Percentiles rank a stretch among this genome's conserved stretches.
Conservation (phyloP, 2,888 invertebrate species). For the Timandra comae region DNA sequence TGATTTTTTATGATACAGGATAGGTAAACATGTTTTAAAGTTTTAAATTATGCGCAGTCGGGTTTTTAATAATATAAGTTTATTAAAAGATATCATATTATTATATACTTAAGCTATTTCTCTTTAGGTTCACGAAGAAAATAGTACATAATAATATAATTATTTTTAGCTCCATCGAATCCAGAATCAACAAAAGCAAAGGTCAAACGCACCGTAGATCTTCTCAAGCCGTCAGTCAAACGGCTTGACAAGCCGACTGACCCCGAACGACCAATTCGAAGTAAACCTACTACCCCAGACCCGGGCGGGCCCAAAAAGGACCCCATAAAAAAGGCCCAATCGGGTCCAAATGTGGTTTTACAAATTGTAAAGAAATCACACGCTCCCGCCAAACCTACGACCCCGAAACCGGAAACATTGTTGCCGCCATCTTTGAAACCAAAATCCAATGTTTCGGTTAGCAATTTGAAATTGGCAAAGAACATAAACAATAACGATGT, state of each 20-base stretch:
- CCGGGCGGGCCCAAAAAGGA: conserved; percentile 40
- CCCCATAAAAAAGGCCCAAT: conserved; percentile 39
- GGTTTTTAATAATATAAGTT: too few relatives aligned
- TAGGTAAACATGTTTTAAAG: not conserved
- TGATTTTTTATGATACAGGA: not conserved
- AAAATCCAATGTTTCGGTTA: conserved; percentile 32
- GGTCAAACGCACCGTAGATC: conserved; percentile 37
- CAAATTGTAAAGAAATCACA: conserved; percentile 54
- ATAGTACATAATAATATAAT: too few relatives aligned
- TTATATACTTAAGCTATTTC: too few relatives aligned
- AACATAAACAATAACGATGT: conserved; percentile 68
- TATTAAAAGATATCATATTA: too few relatives aligned
- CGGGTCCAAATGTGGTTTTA: conserved; percentile 47
- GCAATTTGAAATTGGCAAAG: conserved; percentile 49
- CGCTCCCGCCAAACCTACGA: conserved; percentile 26
- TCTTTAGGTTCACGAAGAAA: too few relatives aligned
- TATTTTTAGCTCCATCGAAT: conserved; percentile 31
- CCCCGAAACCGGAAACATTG: conserved; percentile 32
- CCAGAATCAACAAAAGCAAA: conserved; percentile 39
- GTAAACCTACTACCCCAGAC: conserved; percentile 41
- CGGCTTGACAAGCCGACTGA: conserved; percentile 34
- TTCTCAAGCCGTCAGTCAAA: conserved; percentile 36
- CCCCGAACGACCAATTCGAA: conserved; percentile 47
- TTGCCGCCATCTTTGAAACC: conserved; percentile 58
- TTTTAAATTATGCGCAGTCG: conserved; percentile 2